Percentiles rank a stretch among this genome's conserved stretches.
phyloP scores from a whole-genome alignment of 2,113 vertebrate species.

The Callorhinus ursinus region DNA sequence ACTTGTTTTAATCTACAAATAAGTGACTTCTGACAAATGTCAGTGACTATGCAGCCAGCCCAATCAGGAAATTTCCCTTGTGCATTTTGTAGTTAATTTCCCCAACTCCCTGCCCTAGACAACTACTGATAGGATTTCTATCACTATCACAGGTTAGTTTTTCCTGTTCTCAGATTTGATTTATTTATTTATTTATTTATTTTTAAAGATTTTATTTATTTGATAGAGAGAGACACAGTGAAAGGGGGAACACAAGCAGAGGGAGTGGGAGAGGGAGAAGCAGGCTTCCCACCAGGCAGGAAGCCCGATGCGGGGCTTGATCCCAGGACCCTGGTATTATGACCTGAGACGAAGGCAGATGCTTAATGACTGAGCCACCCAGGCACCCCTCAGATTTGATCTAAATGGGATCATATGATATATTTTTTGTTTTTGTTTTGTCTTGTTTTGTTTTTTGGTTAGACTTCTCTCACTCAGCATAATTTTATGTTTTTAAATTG shows the following conservation, averaged over 20 bases:
- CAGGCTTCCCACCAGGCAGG: no score
- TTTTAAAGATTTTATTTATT: no score
- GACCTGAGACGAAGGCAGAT: no score
- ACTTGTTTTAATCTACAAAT: background rate
- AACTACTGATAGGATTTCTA: background rate
- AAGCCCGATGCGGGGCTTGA: no score
- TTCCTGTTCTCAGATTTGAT: background rate
- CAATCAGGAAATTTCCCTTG: background rate
- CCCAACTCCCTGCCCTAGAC: background rate
- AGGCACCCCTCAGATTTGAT: background rate
- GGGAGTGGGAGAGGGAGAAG: no score
- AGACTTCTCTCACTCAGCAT: background rate
- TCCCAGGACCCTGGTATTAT: no score
- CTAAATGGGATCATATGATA: background rate
- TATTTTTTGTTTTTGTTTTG: background rate
- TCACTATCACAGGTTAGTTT: background rate
- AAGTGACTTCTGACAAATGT: background rate
- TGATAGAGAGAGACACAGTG: no score
- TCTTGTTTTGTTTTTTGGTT: background rate
- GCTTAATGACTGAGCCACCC: no score
- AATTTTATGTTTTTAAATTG: background rate
- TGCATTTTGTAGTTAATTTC: background rate
- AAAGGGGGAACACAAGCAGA: no score
- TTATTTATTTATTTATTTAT: no score
- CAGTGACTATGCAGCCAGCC: background rate